These are phyloP conservation scores for Ptychobarbus kaznakovi DNA, from an alignment of 2,797 vertebrate species.

Conservation along the genomic window DNA sequence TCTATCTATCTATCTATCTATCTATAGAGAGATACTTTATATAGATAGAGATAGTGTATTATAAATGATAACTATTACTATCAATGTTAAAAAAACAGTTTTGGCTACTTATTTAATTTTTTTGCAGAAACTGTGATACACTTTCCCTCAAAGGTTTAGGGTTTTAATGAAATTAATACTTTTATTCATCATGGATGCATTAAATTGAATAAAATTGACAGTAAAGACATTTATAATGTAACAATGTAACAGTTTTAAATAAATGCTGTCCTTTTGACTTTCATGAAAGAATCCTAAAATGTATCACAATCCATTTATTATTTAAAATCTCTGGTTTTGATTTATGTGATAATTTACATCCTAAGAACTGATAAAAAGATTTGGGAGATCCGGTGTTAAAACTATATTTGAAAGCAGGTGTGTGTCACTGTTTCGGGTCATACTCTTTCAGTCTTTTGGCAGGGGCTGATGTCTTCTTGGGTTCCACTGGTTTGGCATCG, in stretches of 20 bases:
- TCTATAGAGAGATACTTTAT: neutral
- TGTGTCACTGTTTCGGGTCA: neutral
- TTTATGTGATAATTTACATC: neutral
- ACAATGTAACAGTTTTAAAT: neutral
- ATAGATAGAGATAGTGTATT: neutral
- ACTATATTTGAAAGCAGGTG: neutral
- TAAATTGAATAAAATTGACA: neutral
- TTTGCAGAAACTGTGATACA: neutral
- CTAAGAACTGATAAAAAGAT: neutral
- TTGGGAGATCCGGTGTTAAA: neutral
- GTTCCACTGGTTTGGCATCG: constrained; percentile 27
- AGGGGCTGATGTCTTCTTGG: neutral
- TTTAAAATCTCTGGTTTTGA: neutral
- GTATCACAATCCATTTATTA: neutral
- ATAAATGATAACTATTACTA: neutral
- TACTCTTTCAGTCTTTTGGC: constrained; percentile 47
- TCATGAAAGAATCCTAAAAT: neutral
- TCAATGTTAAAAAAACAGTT: neutral
- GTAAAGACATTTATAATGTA: neutral
- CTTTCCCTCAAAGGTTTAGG: neutral
- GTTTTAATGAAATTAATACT: neutral
- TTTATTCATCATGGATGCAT: neutral
- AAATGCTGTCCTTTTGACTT: neutral
- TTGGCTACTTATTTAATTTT: neutral
- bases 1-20: neutral